Evolutionary conservation across 2,797 vertebrate genomes (phyloP).

Genomic region (Pseudomugil gertrudae): DNA sequence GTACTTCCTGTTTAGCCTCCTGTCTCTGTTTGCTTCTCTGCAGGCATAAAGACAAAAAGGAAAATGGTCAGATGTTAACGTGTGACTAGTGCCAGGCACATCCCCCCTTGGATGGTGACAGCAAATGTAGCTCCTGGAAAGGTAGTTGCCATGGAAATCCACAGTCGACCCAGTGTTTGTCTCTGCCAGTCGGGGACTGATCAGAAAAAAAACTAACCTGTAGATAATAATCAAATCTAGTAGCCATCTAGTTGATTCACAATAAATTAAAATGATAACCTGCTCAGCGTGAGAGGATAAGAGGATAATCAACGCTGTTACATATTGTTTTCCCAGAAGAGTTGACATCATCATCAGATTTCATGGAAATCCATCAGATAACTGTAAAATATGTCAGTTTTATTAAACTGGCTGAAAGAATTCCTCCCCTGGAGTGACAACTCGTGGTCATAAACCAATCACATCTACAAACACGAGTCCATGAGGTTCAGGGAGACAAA

Average conservation of each 20-base stretch:
- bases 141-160: slow-evolving; percentile 75
- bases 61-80: slow-evolving; percentile 31
- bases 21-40: neutral
- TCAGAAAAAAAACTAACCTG: slow-evolving; percentile 35
- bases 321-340: neutral
- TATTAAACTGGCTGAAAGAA: neutral
- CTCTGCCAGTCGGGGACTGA: slow-evolving; percentile 35
- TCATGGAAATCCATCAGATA: neutral
- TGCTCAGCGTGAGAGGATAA: neutral
- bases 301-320: neutral
- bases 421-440: neutral
- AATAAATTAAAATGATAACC: neutral
- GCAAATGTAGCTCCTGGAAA: slow-evolving; percentile 33
- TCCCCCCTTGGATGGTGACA: slow-evolving; percentile 6
- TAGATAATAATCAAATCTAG: slow-evolving; percentile 15
- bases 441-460: slow-evolving; percentile 2
- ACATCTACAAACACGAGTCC: neutral
- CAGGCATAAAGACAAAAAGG: slow-evolving; percentile 2
- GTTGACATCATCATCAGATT: neutral
- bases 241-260: neutral
- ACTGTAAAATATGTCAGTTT: neutral
- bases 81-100: neutral
- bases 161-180: slow-evolving; percentile 47
- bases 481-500: neutral
- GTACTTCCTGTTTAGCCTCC: slow-evolving; percentile 22